These are phyloP conservation scores for Papilio demoleus DNA, from an alignment of 2,888 invertebrate genomes.

Conservation along the genomic window DNA sequence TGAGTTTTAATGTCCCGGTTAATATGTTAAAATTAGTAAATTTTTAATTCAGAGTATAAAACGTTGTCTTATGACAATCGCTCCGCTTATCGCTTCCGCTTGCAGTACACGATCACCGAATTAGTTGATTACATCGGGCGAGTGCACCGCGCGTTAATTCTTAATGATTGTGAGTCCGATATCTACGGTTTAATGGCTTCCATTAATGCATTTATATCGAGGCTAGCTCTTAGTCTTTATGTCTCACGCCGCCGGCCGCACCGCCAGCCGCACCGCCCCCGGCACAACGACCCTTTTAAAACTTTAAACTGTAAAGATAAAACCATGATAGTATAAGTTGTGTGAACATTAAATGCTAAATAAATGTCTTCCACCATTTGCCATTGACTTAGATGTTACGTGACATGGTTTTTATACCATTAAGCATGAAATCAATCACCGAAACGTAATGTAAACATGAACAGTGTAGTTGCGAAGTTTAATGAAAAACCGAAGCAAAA, in stretches of 20 bases:
- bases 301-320: conserved; percentile 25
- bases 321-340: neutral
- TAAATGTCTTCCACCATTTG: conserved; percentile 12
- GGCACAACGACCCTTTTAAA: conserved; percentile 13
- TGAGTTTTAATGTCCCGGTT: too few species aligned
- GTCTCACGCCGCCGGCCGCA: conserved; percentile 3
- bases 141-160: conserved; percentile 48
- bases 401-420: neutral
- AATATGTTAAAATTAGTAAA: too few species aligned
- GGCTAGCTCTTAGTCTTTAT: conserved; percentile 17
- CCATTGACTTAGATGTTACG: neutral
- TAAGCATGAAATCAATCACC: neutral
- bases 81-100: conserved; percentile 22
- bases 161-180: conserved; percentile 45
- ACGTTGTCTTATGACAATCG: neutral
- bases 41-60: too few species aligned
- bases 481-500: too few species aligned
- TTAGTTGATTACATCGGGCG: conserved; percentile 33
- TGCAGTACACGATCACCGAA: neutral
- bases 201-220: conserved; percentile 42
- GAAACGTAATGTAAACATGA: too few species aligned
- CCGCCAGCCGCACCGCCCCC: conserved; percentile 4
- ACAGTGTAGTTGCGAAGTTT: too few species aligned
- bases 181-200: conserved; percentile 40
- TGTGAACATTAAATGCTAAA: conserved; percentile 13